Evolutionary conservation across 2,113 vertebrate genomes (phyloP), one percentile per base, ranked within the genome.

Genomic region (Hystrix cristata): DNA sequence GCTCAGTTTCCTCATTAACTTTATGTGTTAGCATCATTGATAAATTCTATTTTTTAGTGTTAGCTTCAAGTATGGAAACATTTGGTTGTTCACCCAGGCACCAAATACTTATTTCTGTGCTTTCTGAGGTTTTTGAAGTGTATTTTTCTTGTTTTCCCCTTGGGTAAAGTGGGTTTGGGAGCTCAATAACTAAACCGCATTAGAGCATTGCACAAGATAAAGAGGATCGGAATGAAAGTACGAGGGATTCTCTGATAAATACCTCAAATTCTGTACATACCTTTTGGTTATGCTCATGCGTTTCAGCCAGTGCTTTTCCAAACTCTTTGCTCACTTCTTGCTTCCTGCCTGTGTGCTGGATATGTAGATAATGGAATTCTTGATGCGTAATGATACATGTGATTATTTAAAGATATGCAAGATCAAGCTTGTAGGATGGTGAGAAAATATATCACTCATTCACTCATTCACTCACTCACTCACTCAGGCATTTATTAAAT

Each of bases 351-450:
- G 4, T 84, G 16, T 91, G n/a, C 67, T 81, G 48, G 29, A 27
- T 71, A 19, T 18, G 34, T n/a, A 67, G 57, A 55, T 62, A 74
- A 60, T 4, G 16, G 55, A 46, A 91, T 95, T 95, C 72, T 67
- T 51, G 59, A 19, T 34, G 38, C 80, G 59, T 23, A 69, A 85
- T 43, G 59, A 64, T 60, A 1, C 14, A 23, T 69, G 38, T 34
- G 19, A 62, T 82, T 95, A 57, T 64, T 94, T 72, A 15, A 90
- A 87, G 92, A 85, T 79, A 62, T 46, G 65, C 5, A 95, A 64
- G 76, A 18, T 55, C 19, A 62, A 19, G 8, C 21, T 95, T 89
- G 85, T 89, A 46, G 60, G 76, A 78, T 19, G n/a, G n/a, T 13
- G 60, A 82, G 81, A 72, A 96, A 81, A 67, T 34, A 3, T 29